These are phyloP conservation scores for Subacronicta megacephala DNA, from an alignment of 2,888 invertebrate species.

Conservation along the genomic window DNA sequence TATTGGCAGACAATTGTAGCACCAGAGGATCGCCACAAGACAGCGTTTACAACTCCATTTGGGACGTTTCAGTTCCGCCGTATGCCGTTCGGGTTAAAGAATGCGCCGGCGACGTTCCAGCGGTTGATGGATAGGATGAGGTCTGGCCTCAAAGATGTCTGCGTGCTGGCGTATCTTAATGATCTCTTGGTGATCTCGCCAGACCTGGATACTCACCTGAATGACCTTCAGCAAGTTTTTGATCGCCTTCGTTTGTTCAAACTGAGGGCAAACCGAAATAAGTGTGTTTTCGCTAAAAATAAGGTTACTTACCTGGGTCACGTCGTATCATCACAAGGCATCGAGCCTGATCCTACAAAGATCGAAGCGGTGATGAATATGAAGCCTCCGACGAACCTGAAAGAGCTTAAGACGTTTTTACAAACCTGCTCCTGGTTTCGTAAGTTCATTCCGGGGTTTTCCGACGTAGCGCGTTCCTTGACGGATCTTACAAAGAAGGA, in stretches of 20 bases:
- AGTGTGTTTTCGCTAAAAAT: background rate
- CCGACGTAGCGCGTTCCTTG: too few relatives aligned
- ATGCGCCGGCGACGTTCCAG: constrained; percentile 5
- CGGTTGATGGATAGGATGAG: constrained; percentile 5
- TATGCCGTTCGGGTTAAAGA: constrained; percentile 4
- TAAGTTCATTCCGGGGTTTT: too few relatives aligned
- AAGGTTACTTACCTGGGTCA: background rate
- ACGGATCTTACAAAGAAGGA: too few relatives aligned
- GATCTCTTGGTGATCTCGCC: background rate
- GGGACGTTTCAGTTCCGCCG: background rate
- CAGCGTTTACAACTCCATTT: background rate
- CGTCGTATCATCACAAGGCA: background rate
- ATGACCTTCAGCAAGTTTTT: background rate
- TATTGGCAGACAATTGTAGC: background rate
- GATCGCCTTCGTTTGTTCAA: background rate
- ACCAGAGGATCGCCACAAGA: background rate
- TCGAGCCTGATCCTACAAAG: background rate
- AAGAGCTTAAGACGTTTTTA: background rate
- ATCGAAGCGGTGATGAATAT: background rate
- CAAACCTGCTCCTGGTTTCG: too few relatives aligned
- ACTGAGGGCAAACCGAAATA: background rate
- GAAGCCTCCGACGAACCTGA: background rate
- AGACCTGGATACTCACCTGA: background rate
- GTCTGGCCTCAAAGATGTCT: background rate
- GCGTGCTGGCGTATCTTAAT: constrained; percentile 1